Evolutionary conservation across 2,797 vertebrate species (phyloP).

Genomic region (Buceros bicornis): DNA sequence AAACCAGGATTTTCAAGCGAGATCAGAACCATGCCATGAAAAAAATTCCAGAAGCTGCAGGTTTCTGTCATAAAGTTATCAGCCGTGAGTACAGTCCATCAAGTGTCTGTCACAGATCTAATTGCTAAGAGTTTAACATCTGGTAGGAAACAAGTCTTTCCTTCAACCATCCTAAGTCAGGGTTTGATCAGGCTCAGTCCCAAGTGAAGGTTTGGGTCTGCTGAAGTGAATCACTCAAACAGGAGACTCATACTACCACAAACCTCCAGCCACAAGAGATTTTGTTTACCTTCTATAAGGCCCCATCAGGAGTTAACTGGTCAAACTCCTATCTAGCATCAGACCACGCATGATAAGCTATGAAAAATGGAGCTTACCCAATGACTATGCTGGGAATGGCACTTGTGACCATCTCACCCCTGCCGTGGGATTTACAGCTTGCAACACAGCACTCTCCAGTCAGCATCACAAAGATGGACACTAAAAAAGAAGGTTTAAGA

Average conservation of each 20-base stretch:
- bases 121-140: neutral
- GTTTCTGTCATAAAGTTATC: neutral
- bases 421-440: fast-evolving
- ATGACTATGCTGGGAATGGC: fast-evolving
- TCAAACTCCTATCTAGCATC: neutral
- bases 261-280: neutral
- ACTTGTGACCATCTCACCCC: fast-evolving
- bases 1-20: neutral
- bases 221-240: neutral
- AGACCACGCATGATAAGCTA: neutral
- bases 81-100: neutral
- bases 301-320: neutral
- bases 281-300: neutral
- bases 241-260: neutral
- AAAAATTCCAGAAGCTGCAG: neutral
- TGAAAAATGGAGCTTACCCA: neutral
- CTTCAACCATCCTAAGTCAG: neutral
- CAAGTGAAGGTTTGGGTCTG: neutral
- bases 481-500: neutral
- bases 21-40: neutral
- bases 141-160: neutral
- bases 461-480: neutral
- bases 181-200: neutral
- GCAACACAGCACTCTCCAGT: neutral
- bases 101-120: neutral